phyloP scores from a whole-genome alignment of 1,140 invertebrate genomes.

The Aphelenchoides fujianensis region DNA sequence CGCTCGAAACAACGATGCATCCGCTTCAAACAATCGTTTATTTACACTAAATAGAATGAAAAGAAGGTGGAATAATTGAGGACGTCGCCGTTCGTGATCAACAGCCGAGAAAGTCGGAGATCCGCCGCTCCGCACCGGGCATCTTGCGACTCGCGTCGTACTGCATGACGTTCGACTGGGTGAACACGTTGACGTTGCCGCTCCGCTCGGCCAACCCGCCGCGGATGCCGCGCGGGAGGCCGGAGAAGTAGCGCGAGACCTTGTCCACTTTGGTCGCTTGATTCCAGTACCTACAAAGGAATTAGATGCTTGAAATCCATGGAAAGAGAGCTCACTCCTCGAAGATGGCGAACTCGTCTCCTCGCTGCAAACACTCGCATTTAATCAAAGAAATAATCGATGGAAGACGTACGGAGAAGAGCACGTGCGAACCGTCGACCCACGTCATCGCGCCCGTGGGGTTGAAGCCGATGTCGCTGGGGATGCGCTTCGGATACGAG shows the following conservation, averaged over 20 bases:
- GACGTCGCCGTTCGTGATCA: too few relatives aligned
- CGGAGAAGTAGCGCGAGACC: constrained; percentile 32
- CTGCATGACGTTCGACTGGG: background rate
- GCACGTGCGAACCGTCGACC: constrained; percentile 39
- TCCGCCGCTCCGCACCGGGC: constrained; percentile 14
- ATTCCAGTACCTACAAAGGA: constrained; percentile 32
- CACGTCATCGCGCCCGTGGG: constrained; percentile 36
- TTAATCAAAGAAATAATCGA: constrained; percentile 20
- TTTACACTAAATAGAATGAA: too few relatives aligned
- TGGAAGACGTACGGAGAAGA: constrained; percentile 37
- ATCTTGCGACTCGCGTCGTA: constrained; percentile 33
- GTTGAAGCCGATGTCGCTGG: constrained; percentile 27
- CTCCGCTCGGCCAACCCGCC: constrained; percentile 27
- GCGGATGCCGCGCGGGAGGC: constrained; percentile 31
- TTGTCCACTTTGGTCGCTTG: constrained; percentile 27
- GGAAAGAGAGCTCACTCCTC: constrained; percentile 22
- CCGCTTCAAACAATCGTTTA: too few relatives aligned
- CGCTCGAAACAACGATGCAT: too few relatives aligned
- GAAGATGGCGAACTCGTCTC: constrained; percentile 42
- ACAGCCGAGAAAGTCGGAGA: constrained; percentile 8
- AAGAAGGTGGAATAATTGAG: too few relatives aligned
- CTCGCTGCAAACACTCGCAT: constrained; percentile 23
- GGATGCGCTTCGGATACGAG: constrained; percentile 30
- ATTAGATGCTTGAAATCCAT: background rate
- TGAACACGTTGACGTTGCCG: constrained; percentile 10